Conservation (phyloP, 2,797 vertebrate genomes). For the Cyclopterus lumpus region DNA sequence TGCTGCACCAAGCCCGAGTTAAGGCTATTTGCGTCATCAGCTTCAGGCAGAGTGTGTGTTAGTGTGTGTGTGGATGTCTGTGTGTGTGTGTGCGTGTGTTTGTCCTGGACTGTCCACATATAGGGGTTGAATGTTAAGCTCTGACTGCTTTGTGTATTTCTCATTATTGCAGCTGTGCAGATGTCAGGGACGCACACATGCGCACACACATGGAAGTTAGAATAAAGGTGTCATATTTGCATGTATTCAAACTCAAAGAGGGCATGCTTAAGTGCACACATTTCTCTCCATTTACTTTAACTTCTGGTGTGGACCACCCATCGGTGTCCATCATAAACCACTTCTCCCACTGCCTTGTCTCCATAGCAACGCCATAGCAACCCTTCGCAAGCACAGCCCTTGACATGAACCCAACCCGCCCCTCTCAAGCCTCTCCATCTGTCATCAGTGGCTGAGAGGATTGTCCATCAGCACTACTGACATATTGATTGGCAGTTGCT, state of each 20-base stretch:
- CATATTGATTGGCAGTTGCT: conserved; percentile 66
- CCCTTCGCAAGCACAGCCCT: conserved; percentile 56
- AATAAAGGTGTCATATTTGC: conserved; percentile 29
- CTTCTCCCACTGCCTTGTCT: conserved; percentile 52
- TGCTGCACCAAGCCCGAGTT: conserved; percentile 48
- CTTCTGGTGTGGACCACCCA: conserved; percentile 45
- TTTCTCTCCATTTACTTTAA: conserved; percentile 18
- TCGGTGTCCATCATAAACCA: conserved; percentile 58
- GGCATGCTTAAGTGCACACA: neutral
- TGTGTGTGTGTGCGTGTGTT: conserved; percentile 33
- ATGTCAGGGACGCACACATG: neutral
- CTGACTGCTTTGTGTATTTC: conserved; percentile 51
- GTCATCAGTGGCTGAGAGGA: conserved; percentile 63
- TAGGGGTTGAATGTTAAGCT: conserved; percentile 40
- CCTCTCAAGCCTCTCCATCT: conserved; percentile 62
- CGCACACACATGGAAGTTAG: neutral
- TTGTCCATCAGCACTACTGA: conserved; percentile 64
- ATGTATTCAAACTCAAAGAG: conserved; percentile 29
- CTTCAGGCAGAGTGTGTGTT: conserved; percentile 41
- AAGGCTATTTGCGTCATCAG: conserved; percentile 74
- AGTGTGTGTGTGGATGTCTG: conserved; percentile 31
- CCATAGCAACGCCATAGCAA: conserved; percentile 71
- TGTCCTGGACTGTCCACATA: conserved; percentile 42
- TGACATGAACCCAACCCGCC: conserved; percentile 66
- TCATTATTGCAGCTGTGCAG: conserved; percentile 23